Base-by-base conservation (phyloP, 2,888 invertebrate species). In the Trilocha varians region DNA sequence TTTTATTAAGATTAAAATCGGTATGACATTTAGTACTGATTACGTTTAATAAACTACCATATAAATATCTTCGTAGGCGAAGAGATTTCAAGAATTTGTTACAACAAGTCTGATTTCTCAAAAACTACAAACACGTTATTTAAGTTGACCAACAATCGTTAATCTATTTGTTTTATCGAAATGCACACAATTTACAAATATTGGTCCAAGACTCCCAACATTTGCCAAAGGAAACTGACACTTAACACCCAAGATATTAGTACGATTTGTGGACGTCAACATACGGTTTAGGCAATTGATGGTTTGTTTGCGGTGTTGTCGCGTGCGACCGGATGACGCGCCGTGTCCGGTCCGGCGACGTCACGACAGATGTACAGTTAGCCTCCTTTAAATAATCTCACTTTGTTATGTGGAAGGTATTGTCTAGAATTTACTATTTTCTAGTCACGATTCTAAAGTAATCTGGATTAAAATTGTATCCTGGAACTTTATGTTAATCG, bases 261-360 rank as follows among this genome's bases (percentile, higher is more conserved):
- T 25, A 11, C 11, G 25, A 25, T 25, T 25, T 25, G 25, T 25
- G 5, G 8, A 25, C 11, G 25, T 25, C 25, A 25, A 25, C 25
- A 25, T 25, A 25, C 25, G 25, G 11, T 25, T 25, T 25, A 25
- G 25, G 25, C 25, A 25, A 25, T 25, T 25, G 25, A 25, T 25
- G 8, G 25, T 25, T 25, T 25, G 25, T 25, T 25, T 25, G 25
- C 16, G 39, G 33, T 13, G 35, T 18, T 11, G 11, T 18, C 14
- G 39, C 16, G 34, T 17, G 32, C 35, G 39, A 35, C 43, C 43
- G 43, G 43, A 43, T 43, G 36, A 43, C 36, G 25, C 16, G 39
- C 16, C 43, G 43, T 36, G 39, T 39, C 39, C 32, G 35, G 34
- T 18, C 15, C 14, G 15, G n/a, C 13, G 16, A 33, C 34, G 34